Base-by-base conservation (phyloP, 2,113 vertebrate genomes). In the Origma solitaria region DNA sequence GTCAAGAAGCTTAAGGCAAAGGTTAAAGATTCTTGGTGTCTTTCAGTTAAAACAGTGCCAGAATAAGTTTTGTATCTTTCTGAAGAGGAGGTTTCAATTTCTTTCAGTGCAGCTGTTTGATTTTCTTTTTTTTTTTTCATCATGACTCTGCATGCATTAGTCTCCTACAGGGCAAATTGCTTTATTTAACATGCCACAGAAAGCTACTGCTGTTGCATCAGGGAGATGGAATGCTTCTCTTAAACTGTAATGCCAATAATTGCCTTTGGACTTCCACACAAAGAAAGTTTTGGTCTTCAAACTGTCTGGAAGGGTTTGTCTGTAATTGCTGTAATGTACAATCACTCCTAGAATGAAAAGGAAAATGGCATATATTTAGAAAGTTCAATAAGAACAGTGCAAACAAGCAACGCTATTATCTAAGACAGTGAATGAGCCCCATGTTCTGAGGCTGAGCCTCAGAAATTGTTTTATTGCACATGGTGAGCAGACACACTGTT, bases 181-280 rank as follows among this genome's bases (percentile, higher is more conserved):
- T 97, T 97, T 96, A 95, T 97, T 97, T 97, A 97, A 97, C 93
- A 95, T 91, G 91, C 92, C 97, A 96, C 95, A 94, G 96, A 97
- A 97, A 95, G 96, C 97, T 98, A 96, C 97, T 98, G 94, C 96
- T 97, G 95, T 97, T 98, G 97, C 96, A 97, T 97, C 97, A 97
- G 96, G 95, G 97, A 97, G 97, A 95, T 96, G 97, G 94, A 97
- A 98, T 98, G 97, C 94, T 97, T 97, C 97, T 95, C 91, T 95
- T 92, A 96, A 96, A 95, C 93, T 95, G 51, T 91, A 96, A 93
- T 92, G 97, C 95, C 96, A 98, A 97, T 97, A 97, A 97, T 97
- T 97, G 92, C 97, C 94, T 96, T 97, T 96, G 88, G 96, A 96
- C 92, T 95, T 97, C 78, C 70, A 97, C 92, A 97, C 96, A 97